Evolutionary conservation across 2,113 vertebrate genomes (phyloP).

Genomic region (Phalacrocorax brasilianus): DNA sequence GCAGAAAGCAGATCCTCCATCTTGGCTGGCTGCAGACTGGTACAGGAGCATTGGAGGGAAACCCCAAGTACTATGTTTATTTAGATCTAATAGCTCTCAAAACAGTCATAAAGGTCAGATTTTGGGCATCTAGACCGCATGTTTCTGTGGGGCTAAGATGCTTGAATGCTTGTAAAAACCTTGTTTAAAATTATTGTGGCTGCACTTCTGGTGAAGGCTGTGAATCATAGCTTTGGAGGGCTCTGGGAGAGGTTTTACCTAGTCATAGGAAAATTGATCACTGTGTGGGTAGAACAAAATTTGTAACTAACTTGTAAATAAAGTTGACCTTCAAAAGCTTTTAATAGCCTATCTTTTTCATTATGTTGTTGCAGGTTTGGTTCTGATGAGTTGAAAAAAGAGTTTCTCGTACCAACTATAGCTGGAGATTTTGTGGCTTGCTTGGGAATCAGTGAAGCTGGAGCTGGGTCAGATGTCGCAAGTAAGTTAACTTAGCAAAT

Average conservation of each 20-base stretch:
- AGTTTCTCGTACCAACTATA: slow-evolving; percentile 81
- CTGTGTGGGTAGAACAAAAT: neutral
- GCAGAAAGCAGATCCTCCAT: neutral
- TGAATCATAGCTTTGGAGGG: neutral
- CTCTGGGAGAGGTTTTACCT: neutral
- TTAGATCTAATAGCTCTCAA: neutral
- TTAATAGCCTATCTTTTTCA: neutral
- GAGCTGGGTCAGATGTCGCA: slow-evolving; percentile 84
- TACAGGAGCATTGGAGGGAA: neutral
- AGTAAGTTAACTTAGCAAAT: slow-evolving; percentile 69
- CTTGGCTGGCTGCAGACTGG: neutral
- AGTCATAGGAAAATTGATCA: neutral
- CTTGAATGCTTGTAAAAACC: neutral
- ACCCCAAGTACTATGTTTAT: neutral
- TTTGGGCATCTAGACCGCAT: neutral
- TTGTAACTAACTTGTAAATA: neutral
- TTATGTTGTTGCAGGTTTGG: slow-evolving; percentile 76
- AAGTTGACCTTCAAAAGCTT: neutral
- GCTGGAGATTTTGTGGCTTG: slow-evolving; percentile 83
- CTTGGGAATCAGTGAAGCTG: slow-evolving; percentile 82
- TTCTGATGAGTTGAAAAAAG: slow-evolving; percentile 78
- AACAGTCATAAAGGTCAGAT: neutral
- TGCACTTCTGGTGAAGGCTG: neutral
- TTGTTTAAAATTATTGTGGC: neutral
- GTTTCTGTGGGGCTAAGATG: neutral